phyloP scores from a whole-genome alignment of 2,888 invertebrate genomes.

The Ashinkailepas kermadecensis region DNA sequence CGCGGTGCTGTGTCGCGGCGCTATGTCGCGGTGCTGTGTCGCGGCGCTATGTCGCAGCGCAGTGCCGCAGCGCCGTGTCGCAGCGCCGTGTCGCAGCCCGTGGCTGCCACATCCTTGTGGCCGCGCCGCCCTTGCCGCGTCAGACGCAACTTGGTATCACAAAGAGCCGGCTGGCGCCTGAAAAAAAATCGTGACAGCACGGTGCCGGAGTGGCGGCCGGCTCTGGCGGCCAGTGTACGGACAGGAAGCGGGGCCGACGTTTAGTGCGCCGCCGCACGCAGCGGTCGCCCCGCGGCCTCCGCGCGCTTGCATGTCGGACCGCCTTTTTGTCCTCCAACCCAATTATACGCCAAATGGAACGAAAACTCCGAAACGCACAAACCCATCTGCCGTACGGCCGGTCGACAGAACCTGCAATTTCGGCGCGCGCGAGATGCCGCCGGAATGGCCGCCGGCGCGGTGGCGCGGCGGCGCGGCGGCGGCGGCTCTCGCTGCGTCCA shows the following conservation, averaged over 20 bases:
- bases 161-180: background rate
- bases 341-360: constrained; percentile 21
- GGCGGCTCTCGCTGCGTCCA: background rate
- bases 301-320: constrained; percentile 12
- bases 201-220: background rate
- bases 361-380: constrained; percentile 23
- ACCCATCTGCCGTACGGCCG: constrained; percentile 10
- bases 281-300: background rate
- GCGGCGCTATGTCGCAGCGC: no score
- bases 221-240: no score
- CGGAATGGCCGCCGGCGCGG: background rate
- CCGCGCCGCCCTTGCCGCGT: background rate
- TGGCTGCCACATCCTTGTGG: background rate
- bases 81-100: background rate
- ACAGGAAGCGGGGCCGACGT: background rate
- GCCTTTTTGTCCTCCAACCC: constrained; percentile 19
- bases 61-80: no score
- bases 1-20: no score
- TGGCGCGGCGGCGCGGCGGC: background rate
- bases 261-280: background rate
- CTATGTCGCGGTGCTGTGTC: no score
- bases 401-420: constrained; percentile 2
- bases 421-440: background rate
- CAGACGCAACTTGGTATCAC: background rate
- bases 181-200: background rate